phyloP scores from a whole-genome alignment of 2,113 vertebrate species.

The Brachirus orientalis region DNA sequence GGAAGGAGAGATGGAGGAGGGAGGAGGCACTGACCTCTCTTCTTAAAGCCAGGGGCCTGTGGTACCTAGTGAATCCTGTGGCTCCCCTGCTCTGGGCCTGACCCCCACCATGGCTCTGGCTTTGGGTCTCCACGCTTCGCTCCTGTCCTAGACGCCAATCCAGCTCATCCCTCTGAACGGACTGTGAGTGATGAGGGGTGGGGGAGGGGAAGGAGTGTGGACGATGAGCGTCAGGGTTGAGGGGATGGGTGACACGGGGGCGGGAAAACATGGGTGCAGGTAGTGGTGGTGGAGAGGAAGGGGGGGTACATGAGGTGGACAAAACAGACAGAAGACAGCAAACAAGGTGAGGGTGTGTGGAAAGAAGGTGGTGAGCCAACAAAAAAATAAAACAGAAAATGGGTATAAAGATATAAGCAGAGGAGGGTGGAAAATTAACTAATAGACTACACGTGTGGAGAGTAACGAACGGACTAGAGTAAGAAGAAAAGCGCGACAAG shows the following conservation, averaged over 20 bases:
- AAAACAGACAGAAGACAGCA: conserved; percentile 83
- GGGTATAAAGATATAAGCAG: conserved; percentile 63
- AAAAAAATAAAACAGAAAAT: conserved; percentile 78
- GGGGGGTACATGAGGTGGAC: conserved; percentile 58
- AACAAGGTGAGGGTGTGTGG: conserved; percentile 66
- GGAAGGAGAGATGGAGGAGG: conserved; percentile 64
- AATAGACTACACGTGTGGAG: conserved; percentile 58
- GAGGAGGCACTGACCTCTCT: conserved; percentile 92
- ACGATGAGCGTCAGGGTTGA: conserved; percentile 59
- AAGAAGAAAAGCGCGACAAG: conserved; percentile 92
- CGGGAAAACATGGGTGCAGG: conserved; percentile 77
- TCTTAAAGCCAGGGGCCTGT: conserved; percentile 90
- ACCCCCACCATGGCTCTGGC: conserved; percentile 80
- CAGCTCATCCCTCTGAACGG: conserved; percentile 96
- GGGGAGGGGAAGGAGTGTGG: conserved; percentile 1
- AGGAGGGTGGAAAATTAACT: conserved; percentile 30
- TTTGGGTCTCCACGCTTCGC: conserved; percentile 86
- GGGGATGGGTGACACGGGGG: conserved; percentile 50
- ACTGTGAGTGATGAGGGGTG: conserved; percentile 86
- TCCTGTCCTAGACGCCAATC: conserved; percentile 92
- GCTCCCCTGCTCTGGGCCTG: conserved; percentile 88
- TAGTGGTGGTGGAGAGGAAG: conserved; percentile 77
- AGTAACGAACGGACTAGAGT: conserved; percentile 81
- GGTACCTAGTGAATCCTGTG: conserved; percentile 90
- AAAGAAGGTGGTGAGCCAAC: conserved; percentile 57